Base-by-base conservation (phyloP, 2,888 invertebrate species). In the Ryuthela nishihirai region DNA sequence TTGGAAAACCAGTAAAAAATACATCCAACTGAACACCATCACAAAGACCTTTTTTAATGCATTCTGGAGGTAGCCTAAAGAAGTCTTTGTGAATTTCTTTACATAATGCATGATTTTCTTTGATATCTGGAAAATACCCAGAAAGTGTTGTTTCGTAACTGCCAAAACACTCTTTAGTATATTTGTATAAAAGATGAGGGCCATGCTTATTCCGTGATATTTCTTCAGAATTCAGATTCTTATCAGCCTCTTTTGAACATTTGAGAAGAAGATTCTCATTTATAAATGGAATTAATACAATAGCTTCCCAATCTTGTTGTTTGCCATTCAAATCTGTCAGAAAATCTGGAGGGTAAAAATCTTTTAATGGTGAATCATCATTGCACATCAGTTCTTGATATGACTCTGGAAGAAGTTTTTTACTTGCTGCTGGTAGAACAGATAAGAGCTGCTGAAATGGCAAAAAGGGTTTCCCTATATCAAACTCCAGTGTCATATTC, bases 291-390 rank as follows among this genome's bases (percentile, higher is more conserved):
- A 95, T 88, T 1, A 94, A 79, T 1, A 93, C 90, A 0, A 95
- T 87, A 0, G 93, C 93, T 73, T 95, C 97, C 97, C 98, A 98
- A 65, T 94, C 94, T 70, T 93, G 88, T 68, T 82, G 82, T 74
- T 98, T 98, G 5, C 97, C 97, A 76, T 98, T 98, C 52, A 97
- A 80, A 78, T 98, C 98, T 0, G 91, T 92, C 69, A 87, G 82
- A 73, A 98, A 98, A 66, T 94, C 82, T 45, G 79, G 73, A 0
- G 98, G 98, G 76, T 95, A 99, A 74, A 89, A 98, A 67, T 89
- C 83, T 23, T 86, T 83, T 60, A 98, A 88, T 1, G 91, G 83
- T 0, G 91, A 90, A 65, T 83, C 79, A 15, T 77, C 72, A n/a
- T 85, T 81, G 0, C 83, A 83, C 85, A 94, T 88, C 62, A 95